Evolutionary conservation across 2,797 vertebrate species (phyloP).

Genomic region (Protosalanx chinensis): DNA sequence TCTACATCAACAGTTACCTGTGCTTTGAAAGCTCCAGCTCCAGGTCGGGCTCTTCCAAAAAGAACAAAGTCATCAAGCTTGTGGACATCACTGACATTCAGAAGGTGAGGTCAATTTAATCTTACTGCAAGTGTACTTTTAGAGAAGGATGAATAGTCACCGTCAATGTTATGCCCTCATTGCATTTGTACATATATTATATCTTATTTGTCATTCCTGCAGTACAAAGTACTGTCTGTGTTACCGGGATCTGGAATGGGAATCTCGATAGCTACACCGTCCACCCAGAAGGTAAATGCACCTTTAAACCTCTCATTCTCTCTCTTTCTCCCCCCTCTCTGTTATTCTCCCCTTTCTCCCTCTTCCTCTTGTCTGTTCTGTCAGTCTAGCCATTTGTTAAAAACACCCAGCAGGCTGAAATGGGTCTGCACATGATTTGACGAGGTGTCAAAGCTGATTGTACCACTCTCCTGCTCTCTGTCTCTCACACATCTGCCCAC

Average conservation of each 20-base stretch:
- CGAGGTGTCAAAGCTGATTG: too few relatives aligned
- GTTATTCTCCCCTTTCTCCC: background rate
- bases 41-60: constrained; percentile 89
- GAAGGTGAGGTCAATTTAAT: constrained; percentile 74
- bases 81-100: constrained; percentile 91
- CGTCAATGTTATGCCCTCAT: background rate
- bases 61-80: constrained; percentile 95
- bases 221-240: constrained; percentile 98
- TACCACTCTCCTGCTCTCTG: constrained; percentile 6
- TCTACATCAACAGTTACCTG: constrained; percentile 74
- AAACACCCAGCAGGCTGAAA: too few relatives aligned
- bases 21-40: constrained; percentile 94
- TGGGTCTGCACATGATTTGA: too few relatives aligned
- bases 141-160: background rate
- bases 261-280: constrained; percentile 92
- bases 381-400: too few relatives aligned
- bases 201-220: constrained; percentile 23
- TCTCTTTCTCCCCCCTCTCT: background rate
- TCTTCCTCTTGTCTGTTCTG: background rate
- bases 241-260: constrained; percentile 82
- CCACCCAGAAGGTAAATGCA: constrained; percentile 86
- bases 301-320: background rate
- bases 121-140: background rate
- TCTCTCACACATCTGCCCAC: background rate
- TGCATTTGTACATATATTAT: background rate